A percentile compares a stretch with the other conserved stretches of the same genome.
These are phyloP conservation scores for Monoplex corrugatus DNA, from an alignment of 2,888 invertebrate genomes.

Conservation along the genomic window DNA sequence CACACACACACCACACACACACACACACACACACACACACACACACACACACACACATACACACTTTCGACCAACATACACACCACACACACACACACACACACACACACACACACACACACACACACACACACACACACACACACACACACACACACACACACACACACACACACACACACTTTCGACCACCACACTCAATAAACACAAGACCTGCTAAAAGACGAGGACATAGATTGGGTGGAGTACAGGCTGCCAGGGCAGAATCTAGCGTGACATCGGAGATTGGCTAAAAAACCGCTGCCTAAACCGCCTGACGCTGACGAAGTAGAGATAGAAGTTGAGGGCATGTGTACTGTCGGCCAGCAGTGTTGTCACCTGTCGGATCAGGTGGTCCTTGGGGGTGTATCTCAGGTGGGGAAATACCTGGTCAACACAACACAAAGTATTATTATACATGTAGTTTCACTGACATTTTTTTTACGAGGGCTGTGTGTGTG, in stretches of 20 bases:
- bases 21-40: not conserved
- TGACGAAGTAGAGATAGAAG: slow-evolving; percentile 71
- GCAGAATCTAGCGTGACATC: not conserved
- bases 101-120: no score
- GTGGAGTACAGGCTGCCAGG: not conserved
- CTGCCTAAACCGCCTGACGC: slow-evolving; percentile 64
- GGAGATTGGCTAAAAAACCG: slow-evolving; percentile 60
- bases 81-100: no score
- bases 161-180: slow-evolving; percentile 31
- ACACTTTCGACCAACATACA: no score
- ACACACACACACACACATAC: not conserved
- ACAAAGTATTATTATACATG: no score
- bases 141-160: slow-evolving; percentile 26
- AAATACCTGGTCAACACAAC: no score
- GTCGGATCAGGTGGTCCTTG: not conserved
- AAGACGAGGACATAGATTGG: no score
- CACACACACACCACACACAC: not conserved
- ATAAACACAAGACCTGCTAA: no score
- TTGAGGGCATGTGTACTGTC: slow-evolving; percentile 73
- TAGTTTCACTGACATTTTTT: no score
- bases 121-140: not conserved
- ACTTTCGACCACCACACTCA: not conserved
- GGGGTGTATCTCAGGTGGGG: not conserved
- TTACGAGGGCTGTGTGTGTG: no score
- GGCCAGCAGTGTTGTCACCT: slow-evolving; percentile 61